These are phyloP conservation scores for Phymanthus crucifer DNA, from an alignment of 92 coral and sea anemone genomes.

Conservation along the genomic window DNA sequence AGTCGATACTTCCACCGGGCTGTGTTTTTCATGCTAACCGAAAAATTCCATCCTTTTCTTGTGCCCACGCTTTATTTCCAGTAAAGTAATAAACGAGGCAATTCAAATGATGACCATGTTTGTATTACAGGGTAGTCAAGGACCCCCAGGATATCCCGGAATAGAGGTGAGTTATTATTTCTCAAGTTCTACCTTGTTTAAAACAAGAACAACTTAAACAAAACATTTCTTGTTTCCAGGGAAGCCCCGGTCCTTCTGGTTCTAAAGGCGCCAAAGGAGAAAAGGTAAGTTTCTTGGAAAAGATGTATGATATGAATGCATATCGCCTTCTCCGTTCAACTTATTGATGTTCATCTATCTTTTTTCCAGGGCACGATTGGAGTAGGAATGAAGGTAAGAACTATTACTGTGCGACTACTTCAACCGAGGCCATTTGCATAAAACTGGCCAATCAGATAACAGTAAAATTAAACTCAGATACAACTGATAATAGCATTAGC, in stretches of 20 bases:
- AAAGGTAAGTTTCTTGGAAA: conserved; percentile 32
- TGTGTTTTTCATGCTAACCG: too few relatives aligned
- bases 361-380: neutral
- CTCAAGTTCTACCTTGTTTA: too few relatives aligned
- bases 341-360: neutral
- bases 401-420: too few relatives aligned
- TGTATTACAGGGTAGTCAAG: conserved; percentile 18
- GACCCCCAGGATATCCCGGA: conserved; percentile 18
- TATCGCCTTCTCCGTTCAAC: neutral
- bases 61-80: too few relatives aligned
- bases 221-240: conserved; percentile 25
- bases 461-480: neutral
- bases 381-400: conserved; percentile 1
- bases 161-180: conserved; percentile 24
- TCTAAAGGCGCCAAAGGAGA: conserved; percentile 53
- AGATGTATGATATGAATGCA: neutral
- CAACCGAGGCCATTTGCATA: too few relatives aligned
- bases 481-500: too few relatives aligned
- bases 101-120: neutral
- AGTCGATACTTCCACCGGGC: too few relatives aligned
- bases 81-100: too few relatives aligned
- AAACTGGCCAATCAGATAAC: too few relatives aligned
- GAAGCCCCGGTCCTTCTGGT: conserved; percentile 43
- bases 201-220: too few relatives aligned
- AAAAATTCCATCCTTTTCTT: neutral